Evolutionary conservation across 1,140 invertebrate species (phyloP), one percentile per base, ranked within the genome.

Genomic region (Aphidius ervi): DNA sequence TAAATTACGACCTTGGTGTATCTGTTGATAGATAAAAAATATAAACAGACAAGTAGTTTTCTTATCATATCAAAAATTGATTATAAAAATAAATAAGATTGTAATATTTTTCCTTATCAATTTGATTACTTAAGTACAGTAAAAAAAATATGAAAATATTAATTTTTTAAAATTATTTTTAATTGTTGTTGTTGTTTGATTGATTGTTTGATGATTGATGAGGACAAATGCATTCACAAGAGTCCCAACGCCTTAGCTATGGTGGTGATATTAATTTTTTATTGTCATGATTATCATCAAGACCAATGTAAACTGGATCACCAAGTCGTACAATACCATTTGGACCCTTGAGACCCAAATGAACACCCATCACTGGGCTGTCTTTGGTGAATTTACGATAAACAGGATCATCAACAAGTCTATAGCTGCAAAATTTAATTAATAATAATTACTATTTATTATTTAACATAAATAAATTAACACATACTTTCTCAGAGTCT

Each of bases 401-500:
- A 40, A 67, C 59, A 0, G 75, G 68, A 59, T 79, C 73, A 20
- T 62, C 65, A 41, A 79, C 68, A 59, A 74, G 72, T 6, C 80
- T 71, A 57, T 81, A 82, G 23, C 79, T 82, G 46, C 63, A 65
- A 39, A 53, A 40, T 58, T 59, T 37, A 1, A 16, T 16, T 16
- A 16, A 16, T 16, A 16, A 16, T 16, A 16, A 16, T 16, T 16
- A 16, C 16, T 16, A 16, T 16, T 16, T 16, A 20, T 0, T 16
- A 20, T 46, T 56, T 16, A 45, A 8, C 9, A 5, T 23, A n/a
- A 43, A 56, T 46, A 16, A 16, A 16, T 16, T 16, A 16, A 16
- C 16, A 70, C 60, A 66, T 71, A 82, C 81, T 61, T 74, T 72
- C 73, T 81, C 39, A 86, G 68, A 5, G 83, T 83, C 58, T 82